A percentile compares a stretch with the other conserved stretches of the same genome.
phyloP scores from a whole-genome alignment of 2,797 vertebrate species.

The Phyllotis vaccarum region DNA sequence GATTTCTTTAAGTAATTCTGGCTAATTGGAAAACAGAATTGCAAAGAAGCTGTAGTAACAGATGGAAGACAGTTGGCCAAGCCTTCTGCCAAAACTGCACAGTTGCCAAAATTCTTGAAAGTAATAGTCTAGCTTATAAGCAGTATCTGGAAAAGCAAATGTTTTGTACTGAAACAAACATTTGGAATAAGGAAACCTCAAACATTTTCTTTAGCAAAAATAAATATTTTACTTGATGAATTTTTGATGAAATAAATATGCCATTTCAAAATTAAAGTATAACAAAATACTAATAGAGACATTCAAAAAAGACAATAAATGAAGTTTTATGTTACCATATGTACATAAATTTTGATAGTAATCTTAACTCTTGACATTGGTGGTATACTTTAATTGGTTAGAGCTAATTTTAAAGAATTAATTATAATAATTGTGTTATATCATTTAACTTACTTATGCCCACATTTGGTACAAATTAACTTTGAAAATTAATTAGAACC shows the following conservation, averaged over 20 bases:
- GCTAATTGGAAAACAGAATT: conserved; percentile 55
- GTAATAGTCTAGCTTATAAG: conserved; percentile 62
- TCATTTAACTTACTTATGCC: neutral
- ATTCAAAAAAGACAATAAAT: neutral
- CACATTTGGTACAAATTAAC: neutral
- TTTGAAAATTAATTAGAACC: neutral
- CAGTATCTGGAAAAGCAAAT: conserved; percentile 74
- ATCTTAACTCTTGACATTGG: neutral
- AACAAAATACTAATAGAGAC: neutral
- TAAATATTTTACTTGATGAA: conserved; percentile 75
- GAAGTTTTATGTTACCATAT: neutral
- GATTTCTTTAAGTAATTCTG: conserved; percentile 50
- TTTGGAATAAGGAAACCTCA: conserved; percentile 64
- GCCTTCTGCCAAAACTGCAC: neutral
- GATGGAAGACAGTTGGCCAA: conserved; percentile 76
- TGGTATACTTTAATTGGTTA: neutral
- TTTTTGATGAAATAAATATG: conserved; percentile 43
- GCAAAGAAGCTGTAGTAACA: conserved; percentile 66
- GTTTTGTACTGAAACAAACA: conserved; percentile 77
- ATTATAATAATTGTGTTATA: neutral
- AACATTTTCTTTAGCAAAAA: conserved; percentile 68
- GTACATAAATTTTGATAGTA: neutral
- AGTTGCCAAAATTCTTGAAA: conserved; percentile 79
- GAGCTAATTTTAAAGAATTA: neutral
- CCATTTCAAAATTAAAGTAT: conserved; percentile 41